phyloP scores from a whole-genome alignment of 2,797 vertebrate species.

The Smutsia gigantea region DNA sequence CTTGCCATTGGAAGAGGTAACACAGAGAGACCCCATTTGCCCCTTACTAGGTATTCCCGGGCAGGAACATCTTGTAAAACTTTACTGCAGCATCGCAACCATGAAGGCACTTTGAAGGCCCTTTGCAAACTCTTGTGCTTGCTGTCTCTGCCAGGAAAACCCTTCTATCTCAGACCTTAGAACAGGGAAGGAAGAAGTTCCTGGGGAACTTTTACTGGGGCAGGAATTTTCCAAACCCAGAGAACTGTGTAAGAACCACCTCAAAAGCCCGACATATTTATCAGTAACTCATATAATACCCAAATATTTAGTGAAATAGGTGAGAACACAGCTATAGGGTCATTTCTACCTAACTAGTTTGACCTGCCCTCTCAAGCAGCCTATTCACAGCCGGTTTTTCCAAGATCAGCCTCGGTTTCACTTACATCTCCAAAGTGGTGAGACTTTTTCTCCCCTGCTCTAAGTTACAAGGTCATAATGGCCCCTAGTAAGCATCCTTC shows the following conservation, averaged over 20 bases:
- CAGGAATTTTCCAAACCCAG: not conserved
- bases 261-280: not conserved
- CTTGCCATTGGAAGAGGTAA: not conserved
- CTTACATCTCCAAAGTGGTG: not conserved
- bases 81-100: not conserved
- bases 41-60: not conserved
- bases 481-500: not conserved
- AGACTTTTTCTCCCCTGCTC: not conserved
- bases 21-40: not conserved
- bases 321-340: not conserved
- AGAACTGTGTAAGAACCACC: not conserved
- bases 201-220: not conserved
- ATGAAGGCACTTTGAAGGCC: not conserved
- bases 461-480: constrained; percentile 33
- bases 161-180: not conserved
- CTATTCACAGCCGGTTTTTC: constrained; percentile 21
- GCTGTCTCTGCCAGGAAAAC: not conserved
- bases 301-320: constrained; percentile 50
- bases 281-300: constrained; percentile 34
- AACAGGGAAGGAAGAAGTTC: constrained; percentile 15
- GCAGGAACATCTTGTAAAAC: not conserved
- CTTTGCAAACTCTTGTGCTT: not conserved
- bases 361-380: not conserved
- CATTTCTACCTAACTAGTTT: constrained; percentile 21
- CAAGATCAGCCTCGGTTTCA: constrained; percentile 45